Evolutionary conservation across 2,113 vertebrate genomes (phyloP).

Genomic region (Tetrao urogallus): DNA sequence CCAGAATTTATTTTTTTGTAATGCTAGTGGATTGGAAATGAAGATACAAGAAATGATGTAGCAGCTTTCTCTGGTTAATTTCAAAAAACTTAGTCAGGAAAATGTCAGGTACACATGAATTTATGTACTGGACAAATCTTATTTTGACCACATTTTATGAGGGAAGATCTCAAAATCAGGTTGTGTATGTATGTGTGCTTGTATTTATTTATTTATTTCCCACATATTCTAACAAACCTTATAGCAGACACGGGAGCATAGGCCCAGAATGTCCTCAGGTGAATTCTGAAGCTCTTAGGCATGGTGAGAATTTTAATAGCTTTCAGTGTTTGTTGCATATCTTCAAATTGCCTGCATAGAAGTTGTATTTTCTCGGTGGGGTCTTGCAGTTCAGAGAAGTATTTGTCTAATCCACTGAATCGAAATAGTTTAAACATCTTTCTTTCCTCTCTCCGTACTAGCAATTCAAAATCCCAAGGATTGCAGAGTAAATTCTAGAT

Average conservation of each 20-base stretch:
- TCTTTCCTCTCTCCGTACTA: background rate
- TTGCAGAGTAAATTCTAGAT: background rate
- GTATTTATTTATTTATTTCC: background rate
- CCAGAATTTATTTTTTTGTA: background rate
- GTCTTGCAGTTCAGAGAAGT: background rate
- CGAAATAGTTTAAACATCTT: conserved; percentile 34
- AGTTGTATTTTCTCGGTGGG: background rate
- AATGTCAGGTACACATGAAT: background rate
- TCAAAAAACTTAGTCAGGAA: background rate
- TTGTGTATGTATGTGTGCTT: accelerated
- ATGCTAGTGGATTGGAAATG: background rate
- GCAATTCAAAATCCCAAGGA: conserved; percentile 20
- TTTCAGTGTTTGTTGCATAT: background rate
- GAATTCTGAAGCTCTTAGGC: background rate
- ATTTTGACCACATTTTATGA: background rate
- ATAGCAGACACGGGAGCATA: background rate
- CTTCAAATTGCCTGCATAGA: background rate
- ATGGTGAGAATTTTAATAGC: background rate
- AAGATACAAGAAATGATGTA: background rate
- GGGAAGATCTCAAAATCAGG: background rate
- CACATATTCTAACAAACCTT: background rate
- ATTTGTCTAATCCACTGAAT: conserved; percentile 1
- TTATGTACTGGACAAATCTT: background rate
- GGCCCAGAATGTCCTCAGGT: background rate
- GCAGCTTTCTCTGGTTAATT: background rate